Evolutionary conservation across 2,797 vertebrate species (phyloP).

Genomic region (Acrossocheilus wenchowensis): DNA sequence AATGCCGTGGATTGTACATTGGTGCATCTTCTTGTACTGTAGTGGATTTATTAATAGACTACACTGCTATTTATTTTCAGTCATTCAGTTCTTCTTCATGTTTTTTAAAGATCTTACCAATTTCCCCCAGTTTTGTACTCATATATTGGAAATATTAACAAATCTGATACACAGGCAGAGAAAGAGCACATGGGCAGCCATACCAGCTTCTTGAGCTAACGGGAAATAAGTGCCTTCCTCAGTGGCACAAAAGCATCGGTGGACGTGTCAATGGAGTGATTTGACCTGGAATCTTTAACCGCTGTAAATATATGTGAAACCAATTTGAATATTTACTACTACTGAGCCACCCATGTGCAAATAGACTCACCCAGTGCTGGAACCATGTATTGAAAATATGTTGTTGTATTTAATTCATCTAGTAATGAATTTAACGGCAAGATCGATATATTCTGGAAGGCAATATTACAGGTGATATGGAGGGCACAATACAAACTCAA

Average conservation of each 20-base stretch:
- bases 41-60: conserved; percentile 11
- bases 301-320: conserved; percentile 38
- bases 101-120: conserved; percentile 15
- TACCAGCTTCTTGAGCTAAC: not conserved
- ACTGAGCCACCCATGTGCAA: conserved; percentile 25
- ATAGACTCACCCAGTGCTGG: conserved; percentile 14
- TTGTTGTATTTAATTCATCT: conserved; percentile 26
- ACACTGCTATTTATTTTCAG: conserved; percentile 10
- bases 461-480: conserved; percentile 21
- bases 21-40: not conserved
- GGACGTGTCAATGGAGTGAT: not conserved
- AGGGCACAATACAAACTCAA: conserved; percentile 19
- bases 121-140: conserved; percentile 6
- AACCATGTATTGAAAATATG: conserved; percentile 20
- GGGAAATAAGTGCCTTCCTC: conserved; percentile 45
- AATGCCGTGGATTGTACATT: not conserved
- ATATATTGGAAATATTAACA: not conserved
- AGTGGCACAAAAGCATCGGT: conserved; percentile 32
- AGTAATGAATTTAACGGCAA: not conserved
- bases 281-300: conserved; percentile 13
- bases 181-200: conserved; percentile 17
- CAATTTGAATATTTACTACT: conserved; percentile 8
- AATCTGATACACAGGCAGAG: not conserved
- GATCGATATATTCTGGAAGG: not conserved
- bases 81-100: not conserved